Evolutionary conservation across 2,888 invertebrate genomes (phyloP), one percentile per base, ranked within the genome.

Genomic region (Chloroclystis v-ata): DNA sequence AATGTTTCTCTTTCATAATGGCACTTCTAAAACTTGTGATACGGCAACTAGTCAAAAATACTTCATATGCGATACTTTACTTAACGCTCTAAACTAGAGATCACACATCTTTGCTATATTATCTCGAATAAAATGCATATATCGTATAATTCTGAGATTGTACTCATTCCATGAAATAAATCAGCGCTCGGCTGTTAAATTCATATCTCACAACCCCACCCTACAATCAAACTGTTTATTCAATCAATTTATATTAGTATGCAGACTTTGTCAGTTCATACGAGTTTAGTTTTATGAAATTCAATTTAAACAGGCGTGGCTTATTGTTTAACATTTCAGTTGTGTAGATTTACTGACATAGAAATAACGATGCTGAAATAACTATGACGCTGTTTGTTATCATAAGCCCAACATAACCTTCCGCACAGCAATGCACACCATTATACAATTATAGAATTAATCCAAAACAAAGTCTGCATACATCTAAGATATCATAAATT

Each of bases 11-110:
- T 70, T 63, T 66, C 48, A 63, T 80, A 84, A 85, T 85, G 84
- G 84, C 84, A 85, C 84, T 81, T 82, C 75, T 75, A 80, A 72
- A 64, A 59, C 56, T 75, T 72, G 11, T 24, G 7, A 20, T 49
- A 54, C 43, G 48, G 49, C 35, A 35, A 11, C 10, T 60, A 60
- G 30, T 54, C 43, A 54, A 49, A 56, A 59, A 57, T 57, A 54
- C 47, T 48, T 46, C 12, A 46, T 49, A 59, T 54, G 52, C 55
- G 35, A 41, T 42, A 41, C 46, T 24, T 48, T 43, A 41, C 26
- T 20, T 43, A 52, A 50, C 41, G 33, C 45, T 49, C 44, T 44
- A 44, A 38, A 51, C 45, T 44, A 55, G 47, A 53, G 43, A 50
- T 50, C 50, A 50, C 50, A 47, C 50, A 47, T 49, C 52, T 56